Conservation (phyloP, 2,797 vertebrate genomes). For the Gymnothorax javanicus region DNA sequence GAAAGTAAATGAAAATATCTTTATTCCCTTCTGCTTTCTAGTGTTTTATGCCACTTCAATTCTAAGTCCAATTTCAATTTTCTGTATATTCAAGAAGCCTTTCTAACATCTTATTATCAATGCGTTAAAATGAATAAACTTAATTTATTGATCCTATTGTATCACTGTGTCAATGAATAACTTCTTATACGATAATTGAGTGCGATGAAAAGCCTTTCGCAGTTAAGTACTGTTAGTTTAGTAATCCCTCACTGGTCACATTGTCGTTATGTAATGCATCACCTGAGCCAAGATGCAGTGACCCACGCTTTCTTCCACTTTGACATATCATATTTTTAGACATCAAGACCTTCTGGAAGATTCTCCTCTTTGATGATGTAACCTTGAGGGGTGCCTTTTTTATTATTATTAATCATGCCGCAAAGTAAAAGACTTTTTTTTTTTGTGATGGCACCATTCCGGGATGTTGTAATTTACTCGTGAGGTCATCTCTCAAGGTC, state of each 20-base stretch:
- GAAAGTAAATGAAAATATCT: background rate
- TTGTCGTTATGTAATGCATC: background rate
- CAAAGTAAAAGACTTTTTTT: constrained; percentile 23
- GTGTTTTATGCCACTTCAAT: background rate
- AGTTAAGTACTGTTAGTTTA: background rate
- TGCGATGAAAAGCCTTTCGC: background rate
- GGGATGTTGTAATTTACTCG: constrained; percentile 51
- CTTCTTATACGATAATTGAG: background rate
- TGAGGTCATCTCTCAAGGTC: constrained; percentile 14
- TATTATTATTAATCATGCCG: constrained; percentile 16
- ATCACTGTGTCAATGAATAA: background rate
- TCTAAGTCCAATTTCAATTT: background rate
- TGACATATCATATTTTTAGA: background rate
- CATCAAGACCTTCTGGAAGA: background rate
- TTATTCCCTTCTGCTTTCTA: background rate
- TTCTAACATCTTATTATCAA: background rate
- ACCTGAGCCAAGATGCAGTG: background rate
- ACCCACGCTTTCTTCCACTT: background rate
- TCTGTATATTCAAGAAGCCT: background rate
- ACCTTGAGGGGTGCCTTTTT: constrained; percentile 22
- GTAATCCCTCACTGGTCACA: background rate
- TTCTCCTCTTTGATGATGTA: background rate
- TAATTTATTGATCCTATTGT: background rate
- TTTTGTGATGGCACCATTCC: constrained; percentile 39
- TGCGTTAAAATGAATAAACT: background rate